These are phyloP conservation scores for Caenorhabditis sulstoni DNA, from an alignment of 2,888 invertebrate genomes.

Conservation along the genomic window DNA sequence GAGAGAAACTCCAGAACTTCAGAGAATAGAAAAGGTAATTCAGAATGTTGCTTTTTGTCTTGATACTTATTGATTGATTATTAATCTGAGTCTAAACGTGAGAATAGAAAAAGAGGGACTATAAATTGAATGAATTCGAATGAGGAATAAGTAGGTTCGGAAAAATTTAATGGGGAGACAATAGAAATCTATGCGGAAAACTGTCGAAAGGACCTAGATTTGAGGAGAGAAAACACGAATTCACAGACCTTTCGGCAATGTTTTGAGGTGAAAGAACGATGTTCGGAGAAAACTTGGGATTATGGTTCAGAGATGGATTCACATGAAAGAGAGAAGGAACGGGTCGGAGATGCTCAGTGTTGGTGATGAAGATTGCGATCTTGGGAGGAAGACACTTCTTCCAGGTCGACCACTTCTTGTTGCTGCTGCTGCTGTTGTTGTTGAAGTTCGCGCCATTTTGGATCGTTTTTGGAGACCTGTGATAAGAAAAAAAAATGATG, in stretches of 20 bases:
- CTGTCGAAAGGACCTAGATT: too few species aligned
- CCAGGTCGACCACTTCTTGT: background rate
- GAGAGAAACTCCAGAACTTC: too few species aligned
- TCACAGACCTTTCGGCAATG: background rate
- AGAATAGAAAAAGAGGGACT: too few species aligned
- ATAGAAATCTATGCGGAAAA: too few species aligned
- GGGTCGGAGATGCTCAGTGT: background rate
- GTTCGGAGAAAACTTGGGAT: background rate
- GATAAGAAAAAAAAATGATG: background rate
- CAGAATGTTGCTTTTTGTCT: too few species aligned
- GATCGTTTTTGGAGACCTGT: conserved; percentile 46
- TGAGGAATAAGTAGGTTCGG: too few species aligned
- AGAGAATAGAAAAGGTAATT: too few species aligned
- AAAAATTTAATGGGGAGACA: too few species aligned
- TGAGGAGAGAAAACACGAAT: background rate
- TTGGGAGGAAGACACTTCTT: background rate
- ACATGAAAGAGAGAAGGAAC: background rate
- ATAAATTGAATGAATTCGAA: too few species aligned
- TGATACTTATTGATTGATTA: too few species aligned
- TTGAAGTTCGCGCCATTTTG: conserved; percentile 32
- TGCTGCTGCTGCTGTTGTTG: conserved; percentile 22
- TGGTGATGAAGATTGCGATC: background rate
- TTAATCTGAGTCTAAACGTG: too few species aligned
- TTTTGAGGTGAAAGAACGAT: too few species aligned
- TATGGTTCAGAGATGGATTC: conserved; percentile 2